Evolutionary conservation across 2,797 vertebrate genomes (phyloP), one percentile per base, ranked within the genome.

Genomic region (Ceryle rudis): DNA sequence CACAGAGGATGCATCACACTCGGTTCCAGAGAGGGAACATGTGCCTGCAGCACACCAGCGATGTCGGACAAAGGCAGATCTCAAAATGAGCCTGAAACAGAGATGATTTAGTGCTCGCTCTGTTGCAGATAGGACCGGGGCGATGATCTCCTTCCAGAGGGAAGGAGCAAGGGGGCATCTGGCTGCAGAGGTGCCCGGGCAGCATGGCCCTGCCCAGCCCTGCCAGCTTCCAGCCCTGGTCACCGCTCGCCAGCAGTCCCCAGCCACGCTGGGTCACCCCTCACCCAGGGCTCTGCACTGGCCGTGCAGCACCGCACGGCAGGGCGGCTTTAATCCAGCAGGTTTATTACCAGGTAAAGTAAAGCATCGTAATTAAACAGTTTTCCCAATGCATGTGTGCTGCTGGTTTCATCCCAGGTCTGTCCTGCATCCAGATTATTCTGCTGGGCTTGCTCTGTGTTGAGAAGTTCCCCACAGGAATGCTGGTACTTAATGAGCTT

Each of bases 261-360:
- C 46, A 6, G 51, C 20, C 60, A 3, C 11, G 2, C 47, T 5
- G 67, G 10, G 60, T 20, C 41, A 4, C 6, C 8, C 28, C 62
- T 55, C 16, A 1, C 9, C n/a, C 55, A 12, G 21, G 44, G 25
- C 19, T 42, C 65, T 12, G 37, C 6, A 0, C 62, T 37, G 2
- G 1, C 8, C 1, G 6, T 19, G 60, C 54, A 33, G 61, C 70
- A 8, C 46, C 61, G 33, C 1, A 0, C 3, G 4, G 57, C 65
- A 20, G 4, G 2, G 52, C 0, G 0, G 37, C 21, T 70, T n/a
- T 41, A 52, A 3, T 28, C 51, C 37, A 0, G 6, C 37, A 31
- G 55, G 19, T 47, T 52, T 39, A 16, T 52, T 25, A 37, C 70
- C 49, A 28, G 49, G 5, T 18, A 33, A 42, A 26, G 26, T 6